Evolutionary conservation across 1,140 invertebrate genomes (phyloP), one percentile per base, ranked within the genome.

Genomic region (Eubasilissa regina): DNA sequence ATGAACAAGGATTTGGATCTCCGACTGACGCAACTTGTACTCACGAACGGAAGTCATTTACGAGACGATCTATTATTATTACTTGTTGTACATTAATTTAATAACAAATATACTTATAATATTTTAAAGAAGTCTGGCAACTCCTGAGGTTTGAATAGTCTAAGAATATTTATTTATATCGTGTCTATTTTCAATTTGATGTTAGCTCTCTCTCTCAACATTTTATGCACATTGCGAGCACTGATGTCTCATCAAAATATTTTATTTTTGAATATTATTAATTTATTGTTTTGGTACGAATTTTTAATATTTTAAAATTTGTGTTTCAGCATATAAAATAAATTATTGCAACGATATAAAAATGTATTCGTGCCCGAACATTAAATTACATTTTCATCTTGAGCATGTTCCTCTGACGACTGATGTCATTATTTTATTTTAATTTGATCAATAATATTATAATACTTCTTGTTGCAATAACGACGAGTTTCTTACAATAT

Each of bases 311-410:
- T 56, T 17, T n/a, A 53, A 13, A 13, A 53, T 4, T 12, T 53
- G 8, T 12, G 6, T 12, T 53, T 12, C 0, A 9, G 19, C 6
- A 15, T 9, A 15, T 58, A 15, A 58, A 15, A 58, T 21, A 19
- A 19, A 10, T 58, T 21, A 58, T 10, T 19, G 4, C 17, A 58
- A 58, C 7, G 1, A 21, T 9, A 10, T 9, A 10, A 58, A 56
- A 58, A 7, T 21, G 11, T 58, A 58, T 58, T 58, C 12, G 6
- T 70, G 56, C 45, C 15, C 7, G 15, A 48, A 48, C 35, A 15
- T 25, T 64, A 64, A 13, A 44, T 64, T n/a, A 17, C 45, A 15
- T 70, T 70, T 47, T 47, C 13, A n/a, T 70, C 66, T 70, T 70
- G 66, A 70, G 66, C 66, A 70, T 70, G 66, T 17, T 64, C 35